These are phyloP conservation scores for Lamellibrachia satsuma DNA, from an alignment of 2,888 invertebrate genomes.

Conservation along the genomic window DNA sequence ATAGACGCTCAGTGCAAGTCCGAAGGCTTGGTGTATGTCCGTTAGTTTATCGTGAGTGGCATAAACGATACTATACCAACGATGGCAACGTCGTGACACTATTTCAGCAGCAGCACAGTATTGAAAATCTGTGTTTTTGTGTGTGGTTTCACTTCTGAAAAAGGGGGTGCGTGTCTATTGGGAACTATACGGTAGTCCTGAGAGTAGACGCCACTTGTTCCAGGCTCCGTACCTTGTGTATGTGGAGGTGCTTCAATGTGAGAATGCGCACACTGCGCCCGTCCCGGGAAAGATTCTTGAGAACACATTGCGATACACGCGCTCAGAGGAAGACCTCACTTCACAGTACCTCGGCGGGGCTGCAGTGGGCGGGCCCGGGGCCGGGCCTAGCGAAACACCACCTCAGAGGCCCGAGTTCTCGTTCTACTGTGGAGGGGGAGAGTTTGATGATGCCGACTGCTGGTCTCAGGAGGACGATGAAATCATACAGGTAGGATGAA, in stretches of 20 bases:
- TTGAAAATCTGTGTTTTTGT: too few species aligned
- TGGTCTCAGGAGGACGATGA: constrained; percentile 99
- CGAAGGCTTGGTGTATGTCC: too few species aligned
- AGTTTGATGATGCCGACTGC: constrained; percentile 71
- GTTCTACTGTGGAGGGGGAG: constrained; percentile 53
- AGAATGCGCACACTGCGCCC: constrained; percentile 82
- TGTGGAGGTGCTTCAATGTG: constrained; percentile 92
- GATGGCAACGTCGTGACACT: too few species aligned
- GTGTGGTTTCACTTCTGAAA: too few species aligned
- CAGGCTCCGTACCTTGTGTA: constrained; percentile 97
- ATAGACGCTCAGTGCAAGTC: too few species aligned
- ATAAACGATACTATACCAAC: too few species aligned
- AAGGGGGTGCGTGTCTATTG: too few species aligned
- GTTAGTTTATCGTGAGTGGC: too few species aligned
- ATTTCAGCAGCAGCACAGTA: too few species aligned
- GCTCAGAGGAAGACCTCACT: constrained; percentile 88
- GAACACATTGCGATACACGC: constrained; percentile 78
- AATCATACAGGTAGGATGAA: constrained; percentile 75
- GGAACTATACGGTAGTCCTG: too few species aligned
- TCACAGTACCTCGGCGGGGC: constrained; percentile 24
- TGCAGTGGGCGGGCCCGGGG: constrained; percentile 25
- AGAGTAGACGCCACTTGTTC: constrained; percentile 6
- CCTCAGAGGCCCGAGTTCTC: constrained; percentile 52
- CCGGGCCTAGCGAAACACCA: constrained; percentile 33
- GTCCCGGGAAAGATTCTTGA: constrained; percentile 82